phyloP scores from a whole-genome alignment of 2,797 vertebrate species.

The Cottoperca gobio region DNA sequence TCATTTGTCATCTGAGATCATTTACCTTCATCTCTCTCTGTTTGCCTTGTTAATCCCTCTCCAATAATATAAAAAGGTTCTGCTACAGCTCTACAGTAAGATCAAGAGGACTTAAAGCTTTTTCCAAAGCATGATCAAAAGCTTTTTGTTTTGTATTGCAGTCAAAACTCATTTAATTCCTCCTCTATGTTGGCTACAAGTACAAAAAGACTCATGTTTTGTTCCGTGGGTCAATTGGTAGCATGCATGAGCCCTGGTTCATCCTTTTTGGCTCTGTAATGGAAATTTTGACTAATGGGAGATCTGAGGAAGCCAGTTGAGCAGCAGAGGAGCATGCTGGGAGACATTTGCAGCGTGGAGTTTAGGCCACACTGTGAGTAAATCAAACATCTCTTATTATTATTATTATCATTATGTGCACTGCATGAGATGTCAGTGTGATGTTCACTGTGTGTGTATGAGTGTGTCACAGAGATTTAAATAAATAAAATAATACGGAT shows the following conservation, averaged over 20 bases:
- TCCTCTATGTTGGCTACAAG: conserved; percentile 24
- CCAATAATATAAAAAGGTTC: conserved; percentile 18
- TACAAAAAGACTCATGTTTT: conserved; percentile 46
- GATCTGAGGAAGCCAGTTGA: conserved; percentile 57
- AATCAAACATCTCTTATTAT: conserved; percentile 53
- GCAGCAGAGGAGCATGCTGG: conserved; percentile 55
- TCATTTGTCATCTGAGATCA: conserved; percentile 18
- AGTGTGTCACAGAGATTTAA: conserved; percentile 1
- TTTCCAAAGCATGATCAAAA: conserved; percentile 38
- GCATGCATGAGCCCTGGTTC: conserved; percentile 25
- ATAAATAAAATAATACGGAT: background rate
- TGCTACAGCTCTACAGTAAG: conserved; percentile 5
- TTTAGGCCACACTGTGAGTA: conserved; percentile 37
- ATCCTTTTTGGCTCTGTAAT: conserved; percentile 49
- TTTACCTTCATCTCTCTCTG: conserved; percentile 22
- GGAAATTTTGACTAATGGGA: conserved; percentile 62
- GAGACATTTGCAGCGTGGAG: conserved; percentile 32
- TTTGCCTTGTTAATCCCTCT: conserved; percentile 1
- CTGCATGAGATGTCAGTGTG: conserved; percentile 13
- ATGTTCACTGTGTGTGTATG: background rate
- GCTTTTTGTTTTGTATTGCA: conserved; percentile 23
- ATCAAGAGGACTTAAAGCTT: conserved; percentile 30
- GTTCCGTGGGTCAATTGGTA: conserved; percentile 41
- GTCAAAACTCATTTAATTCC: conserved; percentile 18
- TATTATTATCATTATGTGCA: conserved; percentile 25